Conservation (phyloP, 30 jellyfish, hydroid and myxozoan genomes). For the Aurelia sp. region DNA sequence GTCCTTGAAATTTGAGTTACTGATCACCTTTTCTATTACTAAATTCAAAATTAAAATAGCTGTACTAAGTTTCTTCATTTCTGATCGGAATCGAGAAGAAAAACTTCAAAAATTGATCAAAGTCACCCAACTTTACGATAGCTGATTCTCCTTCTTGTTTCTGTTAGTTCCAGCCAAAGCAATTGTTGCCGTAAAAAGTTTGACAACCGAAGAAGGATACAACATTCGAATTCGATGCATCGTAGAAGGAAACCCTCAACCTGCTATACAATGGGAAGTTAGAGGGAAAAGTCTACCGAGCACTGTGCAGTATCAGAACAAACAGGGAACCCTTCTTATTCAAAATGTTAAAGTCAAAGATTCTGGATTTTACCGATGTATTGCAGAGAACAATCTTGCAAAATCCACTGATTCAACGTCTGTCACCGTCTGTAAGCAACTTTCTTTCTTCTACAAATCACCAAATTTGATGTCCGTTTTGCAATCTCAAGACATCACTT, state of each 20-base stretch:
- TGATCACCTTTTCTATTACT: too few relatives aligned
- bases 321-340: background rate
- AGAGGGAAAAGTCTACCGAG: background rate
- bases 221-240: slow-evolving; percentile 20
- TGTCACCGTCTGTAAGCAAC: background rate
- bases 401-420: slow-evolving; percentile 5
- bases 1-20: too few relatives aligned
- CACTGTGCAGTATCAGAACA: background rate
- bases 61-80: too few relatives aligned
- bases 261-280: slow-evolving; percentile 18
- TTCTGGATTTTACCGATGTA: slow-evolving; percentile 39
- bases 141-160: too few relatives aligned
- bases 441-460: slow-evolving; percentile 20
- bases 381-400: slow-evolving; percentile 28
- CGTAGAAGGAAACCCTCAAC: slow-evolving; percentile 35
- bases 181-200: background rate
- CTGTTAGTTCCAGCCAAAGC: slow-evolving; percentile 48
- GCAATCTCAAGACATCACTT: background rate
- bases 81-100: background rate
- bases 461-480: background rate
- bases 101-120: too few relatives aligned
- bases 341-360: background rate
- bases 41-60: too few relatives aligned
- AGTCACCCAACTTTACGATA: too few relatives aligned
- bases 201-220: slow-evolving; percentile 43